phyloP scores from a whole-genome alignment of 2,797 vertebrate genomes.

The Gadopsis bispinosus region DNA sequence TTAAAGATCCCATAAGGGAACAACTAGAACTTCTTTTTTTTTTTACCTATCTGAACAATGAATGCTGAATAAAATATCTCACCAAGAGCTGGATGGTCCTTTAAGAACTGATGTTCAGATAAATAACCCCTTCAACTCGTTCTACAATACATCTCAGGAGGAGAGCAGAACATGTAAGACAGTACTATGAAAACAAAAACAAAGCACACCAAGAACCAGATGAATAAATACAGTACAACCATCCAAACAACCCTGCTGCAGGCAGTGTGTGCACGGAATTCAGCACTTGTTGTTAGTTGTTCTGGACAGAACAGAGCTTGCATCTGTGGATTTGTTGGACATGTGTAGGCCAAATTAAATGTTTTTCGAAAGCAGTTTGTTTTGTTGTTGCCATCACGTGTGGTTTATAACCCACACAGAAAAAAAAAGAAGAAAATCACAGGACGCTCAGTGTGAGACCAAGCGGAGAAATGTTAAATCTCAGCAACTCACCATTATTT shows the following conservation, averaged over 20 bases:
- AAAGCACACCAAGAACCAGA: slow-evolving; percentile 29
- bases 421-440: background rate
- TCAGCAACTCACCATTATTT: slow-evolving; percentile 94
- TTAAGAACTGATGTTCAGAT: background rate
- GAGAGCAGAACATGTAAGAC: slow-evolving; percentile 24
- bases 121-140: slow-evolving; percentile 1
- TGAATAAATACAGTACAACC: slow-evolving; percentile 32
- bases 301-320: background rate
- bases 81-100: background rate
- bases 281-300: background rate
- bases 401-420: slow-evolving; percentile 2
- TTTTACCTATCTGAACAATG: background rate
- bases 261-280: background rate
- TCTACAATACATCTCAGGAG: slow-evolving; percentile 6
- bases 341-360: background rate
- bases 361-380: slow-evolving; percentile 6
- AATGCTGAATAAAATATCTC: background rate
- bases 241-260: slow-evolving; percentile 27
- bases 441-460: background rate
- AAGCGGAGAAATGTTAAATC: background rate
- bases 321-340: slow-evolving; percentile 9
- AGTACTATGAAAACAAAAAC: slow-evolving; percentile 47
- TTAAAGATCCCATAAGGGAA: background rate
- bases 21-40: background rate
- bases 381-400: background rate